Percentiles rank a stretch among this genome's conserved stretches.
phyloP scores from a whole-genome alignment of 2,888 invertebrate species.

The Ormyrus pomaceus region DNA sequence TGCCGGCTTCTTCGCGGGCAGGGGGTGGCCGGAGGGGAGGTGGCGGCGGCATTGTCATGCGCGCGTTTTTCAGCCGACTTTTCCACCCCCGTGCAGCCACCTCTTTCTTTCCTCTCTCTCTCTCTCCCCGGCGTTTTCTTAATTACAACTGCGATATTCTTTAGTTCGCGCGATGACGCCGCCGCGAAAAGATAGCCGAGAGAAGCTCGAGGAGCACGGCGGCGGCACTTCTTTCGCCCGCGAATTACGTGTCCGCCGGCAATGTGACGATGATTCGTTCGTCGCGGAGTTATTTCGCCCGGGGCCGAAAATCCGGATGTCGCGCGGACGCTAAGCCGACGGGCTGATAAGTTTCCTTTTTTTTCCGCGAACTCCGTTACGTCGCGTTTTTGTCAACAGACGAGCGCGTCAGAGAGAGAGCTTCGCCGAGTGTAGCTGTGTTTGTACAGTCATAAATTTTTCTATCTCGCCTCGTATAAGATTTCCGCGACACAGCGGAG shows the following conservation, averaged over 20 bases:
- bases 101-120: constrained; percentile 51
- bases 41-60: constrained; percentile 75
- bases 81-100: constrained; percentile 71
- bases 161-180: constrained; percentile 75
- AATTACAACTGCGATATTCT: constrained; percentile 75
- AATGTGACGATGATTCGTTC: background rate
- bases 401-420: too few species aligned
- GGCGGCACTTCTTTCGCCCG: too few species aligned
- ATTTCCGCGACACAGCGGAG: too few species aligned
- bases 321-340: background rate
- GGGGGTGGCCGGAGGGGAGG: constrained; percentile 34
- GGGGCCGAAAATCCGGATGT: background rate
- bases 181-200: constrained; percentile 69
- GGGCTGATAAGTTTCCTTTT: constrained; percentile 2
- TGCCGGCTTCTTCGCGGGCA: constrained; percentile 40
- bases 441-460: too few species aligned
- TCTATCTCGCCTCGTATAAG: too few species aligned
- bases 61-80: constrained; percentile 74
- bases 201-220: background rate
- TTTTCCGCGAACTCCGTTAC: background rate
- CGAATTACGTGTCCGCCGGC: background rate
- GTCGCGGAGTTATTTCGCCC: background rate
- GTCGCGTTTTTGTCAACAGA: background rate
- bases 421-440: too few species aligned
- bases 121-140: constrained; percentile 69